These are phyloP conservation scores for Poecilia wingei DNA, from an alignment of 2,797 vertebrate genomes.

Conservation along the genomic window DNA sequence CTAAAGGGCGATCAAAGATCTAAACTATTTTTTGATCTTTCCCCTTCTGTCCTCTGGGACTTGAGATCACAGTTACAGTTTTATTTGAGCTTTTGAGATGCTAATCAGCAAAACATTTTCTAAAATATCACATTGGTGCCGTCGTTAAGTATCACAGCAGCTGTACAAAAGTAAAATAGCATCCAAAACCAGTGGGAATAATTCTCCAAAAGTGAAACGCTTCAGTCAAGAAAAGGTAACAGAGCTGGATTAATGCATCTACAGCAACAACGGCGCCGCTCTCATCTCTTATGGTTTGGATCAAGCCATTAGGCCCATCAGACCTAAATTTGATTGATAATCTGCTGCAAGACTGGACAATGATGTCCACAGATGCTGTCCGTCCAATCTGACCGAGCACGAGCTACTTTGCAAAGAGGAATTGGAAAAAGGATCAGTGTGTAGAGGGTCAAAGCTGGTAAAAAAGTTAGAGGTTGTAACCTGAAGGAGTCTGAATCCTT, in stretches of 20 bases:
- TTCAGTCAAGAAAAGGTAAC: neutral
- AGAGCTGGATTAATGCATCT: neutral
- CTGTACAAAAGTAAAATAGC: neutral
- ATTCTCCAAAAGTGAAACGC: neutral
- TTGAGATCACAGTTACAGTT: neutral
- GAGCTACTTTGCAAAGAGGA: neutral
- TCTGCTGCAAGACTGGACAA: neutral
- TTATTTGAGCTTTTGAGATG: neutral
- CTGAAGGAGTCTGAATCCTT: neutral
- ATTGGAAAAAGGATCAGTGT: neutral
- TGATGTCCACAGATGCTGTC: neutral
- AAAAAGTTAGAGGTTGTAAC: neutral
- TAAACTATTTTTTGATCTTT: neutral
- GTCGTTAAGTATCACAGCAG: neutral
- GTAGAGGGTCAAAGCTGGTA: neutral
- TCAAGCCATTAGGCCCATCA: neutral
- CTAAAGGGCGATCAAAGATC: too few species aligned
- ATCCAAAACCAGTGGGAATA: neutral
- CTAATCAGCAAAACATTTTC: neutral
- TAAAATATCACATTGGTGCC: too few species aligned
- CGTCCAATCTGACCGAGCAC: neutral
- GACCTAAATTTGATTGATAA: neutral
- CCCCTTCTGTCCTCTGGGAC: neutral
- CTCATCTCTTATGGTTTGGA: neutral
- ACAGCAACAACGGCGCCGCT: neutral